These are phyloP conservation scores for Hypotaenidia okinawae DNA, from an alignment of 2,797 vertebrate genomes.

Conservation along the genomic window DNA sequence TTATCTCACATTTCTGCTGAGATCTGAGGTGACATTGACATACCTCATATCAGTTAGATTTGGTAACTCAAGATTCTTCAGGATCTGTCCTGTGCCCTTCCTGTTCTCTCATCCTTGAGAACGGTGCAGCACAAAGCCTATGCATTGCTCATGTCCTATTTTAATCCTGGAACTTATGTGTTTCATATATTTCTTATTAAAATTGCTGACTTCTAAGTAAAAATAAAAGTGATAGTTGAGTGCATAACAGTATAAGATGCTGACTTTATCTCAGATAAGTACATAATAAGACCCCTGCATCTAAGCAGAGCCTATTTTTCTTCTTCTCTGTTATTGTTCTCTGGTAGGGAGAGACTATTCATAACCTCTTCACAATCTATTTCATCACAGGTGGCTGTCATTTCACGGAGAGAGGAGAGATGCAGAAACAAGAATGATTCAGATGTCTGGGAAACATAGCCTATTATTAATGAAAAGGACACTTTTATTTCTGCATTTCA, in stretches of 20 bases:
- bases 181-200: neutral
- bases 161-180: neutral
- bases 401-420: neutral
- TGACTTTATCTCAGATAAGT: neutral
- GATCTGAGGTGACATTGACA: neutral
- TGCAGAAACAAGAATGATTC: neutral
- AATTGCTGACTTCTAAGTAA: neutral
- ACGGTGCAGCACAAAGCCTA: neutral
- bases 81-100: neutral
- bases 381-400: slow-evolving; percentile 4
- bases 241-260: neutral
- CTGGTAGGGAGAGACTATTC: neutral
- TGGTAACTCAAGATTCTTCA: neutral
- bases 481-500: neutral
- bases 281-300: neutral
- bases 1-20: neutral
- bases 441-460: neutral
- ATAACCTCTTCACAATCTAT: neutral
- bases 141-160: neutral
- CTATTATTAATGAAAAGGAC: neutral
- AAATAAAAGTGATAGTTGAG: neutral
- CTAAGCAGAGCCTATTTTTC: neutral
- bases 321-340: neutral
- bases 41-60: neutral
- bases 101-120: neutral